Evolutionary conservation across 2,888 invertebrate species (phyloP).

Genomic region (Trissolcus japonicus): DNA sequence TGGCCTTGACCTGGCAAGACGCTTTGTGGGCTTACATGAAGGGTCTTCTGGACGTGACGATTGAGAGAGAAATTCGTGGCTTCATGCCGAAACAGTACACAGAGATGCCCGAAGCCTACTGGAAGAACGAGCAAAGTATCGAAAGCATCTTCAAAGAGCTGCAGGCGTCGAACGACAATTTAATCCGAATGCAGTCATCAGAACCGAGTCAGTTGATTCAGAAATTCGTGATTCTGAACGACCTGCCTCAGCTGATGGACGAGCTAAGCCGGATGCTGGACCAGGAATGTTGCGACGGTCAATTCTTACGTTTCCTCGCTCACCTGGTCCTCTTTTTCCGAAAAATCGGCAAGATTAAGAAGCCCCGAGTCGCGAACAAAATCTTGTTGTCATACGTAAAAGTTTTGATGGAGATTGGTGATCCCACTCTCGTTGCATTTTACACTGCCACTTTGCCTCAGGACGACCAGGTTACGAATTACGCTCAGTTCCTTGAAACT

Average conservation of each 20-base stretch:
- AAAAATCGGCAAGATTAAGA: constrained; percentile 84
- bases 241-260: constrained; percentile 84
- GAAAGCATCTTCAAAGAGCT: constrained; percentile 84
- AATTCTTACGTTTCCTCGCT: constrained; percentile 87
- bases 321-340: constrained; percentile 91
- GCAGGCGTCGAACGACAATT: constrained; percentile 79
- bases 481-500: constrained; percentile 83
- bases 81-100: constrained; percentile 79
- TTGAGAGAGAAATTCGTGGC: constrained; percentile 86
- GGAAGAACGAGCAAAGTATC: constrained; percentile 83
- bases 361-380: constrained; percentile 84
- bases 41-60: constrained; percentile 88
- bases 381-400: constrained; percentile 86
- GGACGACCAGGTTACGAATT: constrained; percentile 78
- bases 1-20: constrained; percentile 92
- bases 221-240: constrained; percentile 89
- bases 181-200: constrained; percentile 79
- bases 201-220: constrained; percentile 87
- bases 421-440: constrained; percentile 88
- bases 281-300: constrained; percentile 77
- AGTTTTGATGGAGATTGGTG: constrained; percentile 84
- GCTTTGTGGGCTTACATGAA: constrained; percentile 91
- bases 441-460: constrained; percentile 89
- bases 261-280: constrained; percentile 83
- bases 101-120: constrained; percentile 82